phyloP scores from a whole-genome alignment of 30 jellyfish, hydroid and myxozoan genomes.

The Turritopsis dohrnii region DNA sequence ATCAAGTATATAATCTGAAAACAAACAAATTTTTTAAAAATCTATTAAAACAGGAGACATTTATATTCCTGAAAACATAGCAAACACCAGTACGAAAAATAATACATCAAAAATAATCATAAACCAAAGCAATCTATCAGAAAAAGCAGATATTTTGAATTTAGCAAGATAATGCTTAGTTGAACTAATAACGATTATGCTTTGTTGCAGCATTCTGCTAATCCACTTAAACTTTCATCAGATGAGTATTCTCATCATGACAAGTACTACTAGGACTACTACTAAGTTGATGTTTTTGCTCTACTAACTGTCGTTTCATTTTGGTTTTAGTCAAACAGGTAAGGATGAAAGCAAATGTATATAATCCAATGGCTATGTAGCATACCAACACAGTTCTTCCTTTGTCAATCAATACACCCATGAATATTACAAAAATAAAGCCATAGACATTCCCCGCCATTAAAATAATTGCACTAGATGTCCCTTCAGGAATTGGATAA shows the following conservation, averaged over 20 bases:
- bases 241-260: not conserved
- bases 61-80: no score
- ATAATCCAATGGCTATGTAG: constrained; percentile 33
- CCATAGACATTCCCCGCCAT: constrained; percentile 72
- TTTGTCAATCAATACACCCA: constrained; percentile 43
- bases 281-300: not conserved
- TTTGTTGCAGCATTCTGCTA: not conserved
- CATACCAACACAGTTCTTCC: constrained; percentile 40
- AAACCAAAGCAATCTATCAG: no score
- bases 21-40: no score
- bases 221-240: not conserved
- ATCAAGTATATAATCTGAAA: no score
- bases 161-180: no score
- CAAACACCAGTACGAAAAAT: no score
- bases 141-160: no score
- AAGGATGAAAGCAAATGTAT: constrained; percentile 36
- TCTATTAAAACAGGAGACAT: not conserved
- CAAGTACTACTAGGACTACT: not conserved
- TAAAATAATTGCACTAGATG: constrained; percentile 56
- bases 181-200: no score
- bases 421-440: constrained; percentile 23
- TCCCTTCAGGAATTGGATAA: constrained; percentile 64
- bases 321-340: constrained; percentile 52
- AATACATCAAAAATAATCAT: no score
- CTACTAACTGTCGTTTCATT: constrained; percentile 40